Base-by-base conservation (phyloP, 2,113 vertebrate genomes). In the Bettongia penicillata region DNA sequence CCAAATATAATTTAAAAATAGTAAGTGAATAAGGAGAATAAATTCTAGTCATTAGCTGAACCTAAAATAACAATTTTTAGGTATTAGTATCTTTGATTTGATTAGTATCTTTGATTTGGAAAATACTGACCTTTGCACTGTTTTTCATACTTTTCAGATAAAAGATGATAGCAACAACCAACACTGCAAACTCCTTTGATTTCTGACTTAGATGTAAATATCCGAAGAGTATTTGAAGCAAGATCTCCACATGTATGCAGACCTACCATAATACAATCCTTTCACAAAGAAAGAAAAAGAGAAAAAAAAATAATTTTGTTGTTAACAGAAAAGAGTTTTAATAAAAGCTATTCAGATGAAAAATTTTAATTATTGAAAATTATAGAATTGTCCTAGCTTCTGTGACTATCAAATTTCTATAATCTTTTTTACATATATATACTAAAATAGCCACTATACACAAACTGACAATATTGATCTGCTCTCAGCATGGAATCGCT, bases 171-270 rank as follows among this genome's bases (percentile, higher is more conserved):
- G 98, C 99, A 99, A 98, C 98, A 99, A 94, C 99, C 97, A 91
- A 99, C 99, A 93, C 99, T 99, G 98, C 99, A 99, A 97, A 99
- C 99, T 0, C 99, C 99, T 84, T 98, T 98, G 97, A 99, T 99
- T 99, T 99, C 99, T 91, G 98, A 97, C 90, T 99, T 99, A 93
- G 99, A 98, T 97, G 98, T 97, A 98, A 99, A 99, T 98, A 99
- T 99, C 93, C 99, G 97, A 24, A 99, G 96, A 0, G 98, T 99
- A 96, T 98, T 99, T 96, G 99, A 96, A 96, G 99, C 99, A 98
- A 99, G 99, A 98, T 99, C 99, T 14, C 99, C 99, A 91, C 99
- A 99, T 1, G 99, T 99, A 98, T 99, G 99, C 26, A 99, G 98
- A 90, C 99, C 99, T 52, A 99, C 99, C 98, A 99, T 96, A 96